Base-by-base conservation (phyloP, 2,888 invertebrate species). In the Diloba caeruleocephala region DNA sequence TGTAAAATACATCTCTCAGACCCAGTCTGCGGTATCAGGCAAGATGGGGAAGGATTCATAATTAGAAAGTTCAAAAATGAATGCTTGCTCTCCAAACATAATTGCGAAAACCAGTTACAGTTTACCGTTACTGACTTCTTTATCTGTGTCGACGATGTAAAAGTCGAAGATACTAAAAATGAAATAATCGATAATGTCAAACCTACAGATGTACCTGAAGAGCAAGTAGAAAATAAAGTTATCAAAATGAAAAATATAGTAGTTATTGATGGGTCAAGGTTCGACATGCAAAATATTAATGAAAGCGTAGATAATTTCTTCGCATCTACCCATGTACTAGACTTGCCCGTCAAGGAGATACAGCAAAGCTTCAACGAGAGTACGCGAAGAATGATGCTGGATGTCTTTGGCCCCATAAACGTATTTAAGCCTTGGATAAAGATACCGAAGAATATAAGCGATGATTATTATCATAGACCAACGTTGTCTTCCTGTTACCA, bases 221-320 rank as follows among this genome's bases (percentile, higher is more conserved):
- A 12, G 7, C 38, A 21, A 32, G 17, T 12, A 36, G 6, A 14
- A 26, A 21, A 37, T 1, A 55, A 57, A 38, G 1, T 33, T 1
- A 37, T 12, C 0, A 57, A 44, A 43, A 41, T 39, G 0, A 76
- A 78, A n/a, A 76, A 74, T n/a, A 6, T 90, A 1, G 41, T 92
- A 1, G 68, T 92, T 0, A 68, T 91, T 0, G 79, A 86, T 26
- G 80, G 76, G 7, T 69, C 81, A 1, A 72, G 80, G 62, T 67
- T 85, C 8, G 78, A 82, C 31, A 54, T 48, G 6, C 67, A 59
- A 8, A 75, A 88, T 41, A 66, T 87, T 2, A 91, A 89, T 46
- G 78, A 85, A 1, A 85, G 85, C 13, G 78, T 90, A 6, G 78
- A 83, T 1, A 81, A 82, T 17, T 92, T 92, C 59, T 92, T 92